phyloP scores from a whole-genome alignment of 2,113 vertebrate genomes.

The Pelecanus crispus region DNA sequence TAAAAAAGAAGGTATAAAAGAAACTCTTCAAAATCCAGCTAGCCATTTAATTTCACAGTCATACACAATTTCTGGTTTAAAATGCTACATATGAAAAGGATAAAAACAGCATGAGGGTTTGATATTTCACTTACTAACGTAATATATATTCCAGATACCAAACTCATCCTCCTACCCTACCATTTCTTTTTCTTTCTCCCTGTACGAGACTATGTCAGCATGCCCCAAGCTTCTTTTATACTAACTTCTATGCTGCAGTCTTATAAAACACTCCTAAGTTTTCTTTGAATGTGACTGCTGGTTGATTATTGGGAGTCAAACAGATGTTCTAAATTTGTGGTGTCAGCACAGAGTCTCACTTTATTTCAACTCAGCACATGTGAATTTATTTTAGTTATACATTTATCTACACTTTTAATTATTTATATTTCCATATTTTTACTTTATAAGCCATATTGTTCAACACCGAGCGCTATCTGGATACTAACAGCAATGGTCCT shows the following conservation, averaged over 20 bases:
- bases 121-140: neutral
- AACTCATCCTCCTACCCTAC: neutral
- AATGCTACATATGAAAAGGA: neutral
- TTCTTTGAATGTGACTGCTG: neutral
- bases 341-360: neutral
- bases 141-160: neutral
- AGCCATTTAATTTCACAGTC: neutral
- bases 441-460: neutral
- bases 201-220: neutral
- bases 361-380: neutral
- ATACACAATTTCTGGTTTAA: neutral
- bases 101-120: neutral
- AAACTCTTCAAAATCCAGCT: neutral
- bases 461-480: neutral
- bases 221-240: neutral
- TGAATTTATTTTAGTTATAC: neutral
- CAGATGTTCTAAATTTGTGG: neutral
- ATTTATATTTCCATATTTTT: neutral
- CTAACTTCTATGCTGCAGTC: neutral
- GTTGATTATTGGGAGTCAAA: neutral
- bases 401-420: neutral
- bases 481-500: neutral
- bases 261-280: neutral
- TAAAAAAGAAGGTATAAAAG: neutral
- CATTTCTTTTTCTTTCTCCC: neutral